Conservation (phyloP, 2,888 invertebrate genomes). For the Dynastes tityus region DNA sequence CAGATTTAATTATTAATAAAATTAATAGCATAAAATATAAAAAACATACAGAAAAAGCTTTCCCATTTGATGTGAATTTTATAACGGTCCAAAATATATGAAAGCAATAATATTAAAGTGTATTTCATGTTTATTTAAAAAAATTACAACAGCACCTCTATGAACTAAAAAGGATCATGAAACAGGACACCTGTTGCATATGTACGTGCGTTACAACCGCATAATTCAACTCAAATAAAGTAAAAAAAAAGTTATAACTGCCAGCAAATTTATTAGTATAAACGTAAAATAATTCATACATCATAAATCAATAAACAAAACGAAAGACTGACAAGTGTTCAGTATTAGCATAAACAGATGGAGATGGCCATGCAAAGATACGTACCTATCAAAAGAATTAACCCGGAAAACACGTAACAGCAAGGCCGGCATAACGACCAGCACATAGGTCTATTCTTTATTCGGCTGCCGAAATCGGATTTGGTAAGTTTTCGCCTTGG, state of each 20-base stretch:
- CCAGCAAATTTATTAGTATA: conserved; percentile 19
- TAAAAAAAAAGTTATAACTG: neutral
- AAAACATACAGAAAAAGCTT: too few species aligned
- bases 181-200: too few species aligned
- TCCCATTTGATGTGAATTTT: too few species aligned
- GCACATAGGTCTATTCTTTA: conserved; percentile 73
- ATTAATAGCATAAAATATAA: too few species aligned
- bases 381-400: conserved; percentile 74
- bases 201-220: too few species aligned
- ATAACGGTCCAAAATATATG: too few species aligned
- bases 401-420: conserved; percentile 77
- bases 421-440: conserved; percentile 77
- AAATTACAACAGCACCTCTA: too few species aligned
- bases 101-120: too few species aligned
- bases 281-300: neutral
- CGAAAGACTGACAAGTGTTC: neutral
- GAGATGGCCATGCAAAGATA: conserved; percentile 42
- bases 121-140: too few species aligned
- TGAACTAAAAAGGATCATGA: too few species aligned
- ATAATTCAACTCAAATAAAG: too few species aligned
- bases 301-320: neutral
- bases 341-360: conserved; percentile 25
- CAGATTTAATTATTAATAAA: too few species aligned
- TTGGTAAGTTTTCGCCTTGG: conserved; percentile 76
- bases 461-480: conserved; percentile 71